Conservation (phyloP, 2,888 invertebrate species). For the Hydraecia micacea region DNA sequence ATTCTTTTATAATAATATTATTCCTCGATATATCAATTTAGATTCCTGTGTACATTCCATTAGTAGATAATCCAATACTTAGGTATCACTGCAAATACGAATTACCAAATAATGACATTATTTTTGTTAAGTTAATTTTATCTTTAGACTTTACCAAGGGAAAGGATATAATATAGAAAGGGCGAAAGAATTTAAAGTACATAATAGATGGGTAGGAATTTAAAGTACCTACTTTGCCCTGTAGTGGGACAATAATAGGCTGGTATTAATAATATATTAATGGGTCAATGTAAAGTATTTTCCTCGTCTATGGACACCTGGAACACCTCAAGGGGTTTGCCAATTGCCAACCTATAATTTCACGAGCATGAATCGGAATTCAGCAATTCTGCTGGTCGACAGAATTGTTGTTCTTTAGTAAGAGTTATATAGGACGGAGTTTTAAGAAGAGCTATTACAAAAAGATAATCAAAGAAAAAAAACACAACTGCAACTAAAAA, state of each 20-base stretch:
- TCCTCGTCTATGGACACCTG: too few species aligned
- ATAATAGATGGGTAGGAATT: background rate
- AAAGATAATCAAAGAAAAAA: background rate
- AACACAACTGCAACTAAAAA: background rate
- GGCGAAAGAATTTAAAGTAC: background rate
- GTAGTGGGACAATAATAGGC: background rate
- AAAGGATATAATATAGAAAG: background rate
- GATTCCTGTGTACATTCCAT: constrained; percentile 56
- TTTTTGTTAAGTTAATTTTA: constrained; percentile 37
- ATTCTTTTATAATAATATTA: constrained; percentile 8
- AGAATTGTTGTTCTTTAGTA: background rate
- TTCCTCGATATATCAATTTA: constrained; percentile 12
- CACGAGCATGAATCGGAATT: background rate
- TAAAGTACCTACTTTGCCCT: background rate
- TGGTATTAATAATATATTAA: background rate
- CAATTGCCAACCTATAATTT: background rate
- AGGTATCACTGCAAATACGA: constrained; percentile 39
- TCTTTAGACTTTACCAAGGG: background rate
- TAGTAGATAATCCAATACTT: constrained; percentile 24
- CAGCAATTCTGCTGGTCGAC: background rate
- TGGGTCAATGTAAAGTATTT: background rate
- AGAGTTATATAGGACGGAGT: background rate
- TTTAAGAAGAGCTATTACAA: background rate
- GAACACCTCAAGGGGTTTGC: background rate
- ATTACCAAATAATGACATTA: constrained; percentile 52